Base-by-base conservation (phyloP, 2,888 invertebrate species). In the Linyphia triangularis region DNA sequence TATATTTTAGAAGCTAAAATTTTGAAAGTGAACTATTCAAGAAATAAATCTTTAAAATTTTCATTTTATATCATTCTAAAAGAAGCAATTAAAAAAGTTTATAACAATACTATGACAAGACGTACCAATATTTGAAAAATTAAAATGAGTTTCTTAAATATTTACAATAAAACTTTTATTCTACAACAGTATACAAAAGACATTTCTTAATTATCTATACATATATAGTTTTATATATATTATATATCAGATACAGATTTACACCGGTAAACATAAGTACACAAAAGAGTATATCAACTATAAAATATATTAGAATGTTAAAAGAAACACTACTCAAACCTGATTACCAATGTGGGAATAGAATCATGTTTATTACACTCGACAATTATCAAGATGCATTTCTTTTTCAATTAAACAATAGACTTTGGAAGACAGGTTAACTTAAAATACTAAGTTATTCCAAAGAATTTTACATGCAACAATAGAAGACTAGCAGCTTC, bases 101-200 rank as follows among this genome's bases (percentile, higher is more conserved):
- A 24, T 22, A 19, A 19, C 13, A 77, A 37, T 61, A 7, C 22
- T 26, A 77, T 61, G 33, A 59, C 59, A 77, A 26, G 16, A 1
- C 51, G n/a, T 51, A 51, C 51, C 33, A 51, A 51, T 51, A 51
- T 63, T 40, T 40, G 26, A 37, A 69, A 77, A 81, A 81, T 37
- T 57, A 28, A 81, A 81, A 81, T 16, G 13, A n/a, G 26, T 70
- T 24, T n/a, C 70, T 13, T 40, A 79, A 72, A 33, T 86, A 86
- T 86, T 72, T 86, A 86, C 85, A 86, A 86, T 86, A 86, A 86
- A 86, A 86, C 70, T 86, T 86, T 79, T 63, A 86, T 30, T 86
- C 79, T 86, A 86, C 85, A 86, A 86, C 85, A 86, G 73, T 83
- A 51, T 75, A 75, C 83, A 83, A 83, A 82, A 73, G 37, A 81